phyloP scores from a whole-genome alignment of 2,113 vertebrate genomes.

The Mungos mungo region DNA sequence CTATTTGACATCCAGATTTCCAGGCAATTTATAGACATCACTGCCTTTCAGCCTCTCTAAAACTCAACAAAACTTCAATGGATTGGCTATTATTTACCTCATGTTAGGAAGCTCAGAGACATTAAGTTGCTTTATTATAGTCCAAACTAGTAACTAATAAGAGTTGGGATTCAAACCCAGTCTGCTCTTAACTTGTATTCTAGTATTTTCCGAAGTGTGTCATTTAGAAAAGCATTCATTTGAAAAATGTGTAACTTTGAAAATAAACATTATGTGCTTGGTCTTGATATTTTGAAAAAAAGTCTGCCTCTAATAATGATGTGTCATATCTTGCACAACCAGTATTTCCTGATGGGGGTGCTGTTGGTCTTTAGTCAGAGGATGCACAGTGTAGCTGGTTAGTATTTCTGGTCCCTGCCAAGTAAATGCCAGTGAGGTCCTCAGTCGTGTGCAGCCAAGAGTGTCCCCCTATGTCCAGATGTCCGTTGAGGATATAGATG shows the following conservation, averaged over 20 bases:
- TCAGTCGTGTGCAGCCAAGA: neutral
- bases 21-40: neutral
- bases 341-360: neutral
- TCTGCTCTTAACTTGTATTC: neutral
- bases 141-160: neutral
- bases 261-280: neutral
- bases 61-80: neutral
- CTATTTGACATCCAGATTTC: neutral
- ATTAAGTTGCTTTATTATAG: neutral
- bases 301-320: neutral
- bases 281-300: neutral
- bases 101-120: neutral
- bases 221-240: neutral
- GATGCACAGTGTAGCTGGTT: neutral
- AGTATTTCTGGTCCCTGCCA: neutral
- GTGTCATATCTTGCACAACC: neutral
- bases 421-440: neutral
- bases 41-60: neutral
- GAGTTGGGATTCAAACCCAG: neutral
- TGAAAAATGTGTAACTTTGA: neutral
- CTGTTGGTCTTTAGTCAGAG: neutral
- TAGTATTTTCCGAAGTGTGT: neutral
- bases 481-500: neutral
- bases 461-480: neutral
- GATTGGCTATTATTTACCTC: neutral